Base-by-base conservation (phyloP, 2,113 vertebrate genomes). In the Eulacestoma nigropectus region DNA sequence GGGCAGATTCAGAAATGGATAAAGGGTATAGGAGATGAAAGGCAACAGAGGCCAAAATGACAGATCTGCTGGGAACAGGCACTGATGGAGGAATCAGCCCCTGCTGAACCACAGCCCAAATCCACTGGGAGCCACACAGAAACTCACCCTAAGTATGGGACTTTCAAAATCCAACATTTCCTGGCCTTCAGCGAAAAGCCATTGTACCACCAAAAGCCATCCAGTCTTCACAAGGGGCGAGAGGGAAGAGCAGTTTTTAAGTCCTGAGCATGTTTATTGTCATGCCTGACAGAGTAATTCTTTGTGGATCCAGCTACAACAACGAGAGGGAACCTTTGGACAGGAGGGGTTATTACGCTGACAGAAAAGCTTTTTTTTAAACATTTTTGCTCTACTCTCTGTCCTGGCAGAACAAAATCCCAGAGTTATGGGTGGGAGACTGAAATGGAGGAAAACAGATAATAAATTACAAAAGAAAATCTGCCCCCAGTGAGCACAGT, bases 391-490 rank as follows among this genome's bases (percentile, higher is more conserved):
- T 50, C 63, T 89, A 16, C 68, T 84, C 83, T 74, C 49, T 32
- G 50, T 41, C 63, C 60, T 56, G 87, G 76, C 74, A 77, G 63
- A 84, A 35, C 55, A 80, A 95, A 95, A 94, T 76, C 84, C 92
- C 87, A 84, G 91, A 92, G 60, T 89, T 94, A 84, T 4, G 76
- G 65, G 77, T 79, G 81, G 65, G 77, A 95, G 81, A 73, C 69
- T 35, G 49, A 62, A 89, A 84, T 0, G 20, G 52, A 94, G 37
- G 60, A 82, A 91, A 95, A 72, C 93, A 87, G 87, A 39, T 64
- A 78, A 95, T 95, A 95, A 95, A 97, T 96, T 87, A 76, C 30
- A 60, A 16, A 72, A 82, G 35, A 56, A 44, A 78, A 91, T 73
- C 67, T 94, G 89, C 77, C 84, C 80, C 84, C 67, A 76, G 84